These are phyloP conservation scores for Cosmia pyralina DNA, from an alignment of 2,888 invertebrate species.

Conservation along the genomic window DNA sequence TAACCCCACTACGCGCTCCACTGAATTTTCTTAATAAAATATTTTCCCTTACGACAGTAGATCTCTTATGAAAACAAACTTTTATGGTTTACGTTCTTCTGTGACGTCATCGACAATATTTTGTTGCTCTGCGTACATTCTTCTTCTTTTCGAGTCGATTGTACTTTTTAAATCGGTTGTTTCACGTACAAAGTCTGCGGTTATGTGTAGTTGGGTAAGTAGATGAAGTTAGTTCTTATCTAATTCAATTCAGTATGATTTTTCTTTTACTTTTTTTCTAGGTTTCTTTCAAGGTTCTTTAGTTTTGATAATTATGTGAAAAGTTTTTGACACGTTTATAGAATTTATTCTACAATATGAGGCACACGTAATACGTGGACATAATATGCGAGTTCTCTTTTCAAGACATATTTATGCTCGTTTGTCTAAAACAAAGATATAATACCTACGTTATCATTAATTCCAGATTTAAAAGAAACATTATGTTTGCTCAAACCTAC, in stretches of 20 bases:
- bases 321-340: background rate
- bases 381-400: background rate
- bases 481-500: background rate
- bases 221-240: background rate
- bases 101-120: conserved; percentile 25
- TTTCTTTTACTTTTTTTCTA: background rate
- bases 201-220: background rate
- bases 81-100: conserved; percentile 21
- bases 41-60: conserved; percentile 57
- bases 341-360: too few species aligned
- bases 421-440: background rate
- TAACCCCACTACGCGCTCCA: conserved; percentile 70
- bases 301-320: background rate
- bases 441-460: background rate
- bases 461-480: background rate
- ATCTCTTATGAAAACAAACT: conserved; percentile 44
- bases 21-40: conserved; percentile 71
- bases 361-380: background rate
- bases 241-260: background rate
- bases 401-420: background rate
- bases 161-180: conserved; percentile 4
- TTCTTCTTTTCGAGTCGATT: background rate
- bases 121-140: background rate
- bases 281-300: background rate
- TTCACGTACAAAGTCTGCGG: background rate